phyloP scores from a whole-genome alignment of 2,888 invertebrate genomes.

The Pollenia angustigena region DNA sequence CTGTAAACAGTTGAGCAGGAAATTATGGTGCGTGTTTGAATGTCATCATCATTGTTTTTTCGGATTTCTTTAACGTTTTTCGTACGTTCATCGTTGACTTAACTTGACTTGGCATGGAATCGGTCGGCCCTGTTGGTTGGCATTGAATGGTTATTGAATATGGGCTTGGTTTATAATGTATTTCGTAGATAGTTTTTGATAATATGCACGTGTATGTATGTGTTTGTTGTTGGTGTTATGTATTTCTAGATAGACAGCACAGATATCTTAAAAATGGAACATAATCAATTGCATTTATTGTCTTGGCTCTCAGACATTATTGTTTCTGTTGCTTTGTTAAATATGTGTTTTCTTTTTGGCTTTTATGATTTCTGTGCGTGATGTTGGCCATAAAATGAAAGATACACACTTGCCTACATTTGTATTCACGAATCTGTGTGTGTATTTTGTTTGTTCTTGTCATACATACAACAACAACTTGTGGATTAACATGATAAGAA shows the following conservation, averaged over 20 bases:
- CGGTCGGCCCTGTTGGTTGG: slow-evolving; percentile 14
- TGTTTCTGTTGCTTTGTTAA: slow-evolving; percentile 14
- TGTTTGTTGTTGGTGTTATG: slow-evolving; percentile 17
- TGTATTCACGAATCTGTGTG: background rate
- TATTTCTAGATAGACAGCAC: slow-evolving; percentile 37
- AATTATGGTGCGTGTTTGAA: slow-evolving; percentile 67
- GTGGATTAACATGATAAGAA: slow-evolving; percentile 58
- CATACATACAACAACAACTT: slow-evolving; percentile 65
- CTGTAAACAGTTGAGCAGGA: slow-evolving; percentile 51
- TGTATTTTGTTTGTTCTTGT: slow-evolving; percentile 26
- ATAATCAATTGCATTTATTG: slow-evolving; percentile 69
- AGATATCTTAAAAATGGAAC: slow-evolving; percentile 60
- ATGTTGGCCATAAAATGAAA: slow-evolving; percentile 52
- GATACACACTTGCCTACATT: background rate
- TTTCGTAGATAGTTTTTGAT: slow-evolving; percentile 32
- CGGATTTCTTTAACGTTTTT: background rate
- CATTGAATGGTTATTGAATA: slow-evolving; percentile 68
- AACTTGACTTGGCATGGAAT: slow-evolving; percentile 22
- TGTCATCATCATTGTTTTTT: slow-evolving; percentile 66
- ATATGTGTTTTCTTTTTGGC: slow-evolving; percentile 15
- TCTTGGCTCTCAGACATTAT: slow-evolving; percentile 35
- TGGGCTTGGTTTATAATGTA: slow-evolving; percentile 61
- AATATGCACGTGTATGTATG: background rate
- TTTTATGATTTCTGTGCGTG: slow-evolving; percentile 61
- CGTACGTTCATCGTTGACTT: slow-evolving; percentile 35